Evolutionary conservation across 30 jellyfish, hydroid and myxozoan species (phyloP), one percentile per base, ranked within the genome.

Genomic region (Pelagia noctiluca): DNA sequence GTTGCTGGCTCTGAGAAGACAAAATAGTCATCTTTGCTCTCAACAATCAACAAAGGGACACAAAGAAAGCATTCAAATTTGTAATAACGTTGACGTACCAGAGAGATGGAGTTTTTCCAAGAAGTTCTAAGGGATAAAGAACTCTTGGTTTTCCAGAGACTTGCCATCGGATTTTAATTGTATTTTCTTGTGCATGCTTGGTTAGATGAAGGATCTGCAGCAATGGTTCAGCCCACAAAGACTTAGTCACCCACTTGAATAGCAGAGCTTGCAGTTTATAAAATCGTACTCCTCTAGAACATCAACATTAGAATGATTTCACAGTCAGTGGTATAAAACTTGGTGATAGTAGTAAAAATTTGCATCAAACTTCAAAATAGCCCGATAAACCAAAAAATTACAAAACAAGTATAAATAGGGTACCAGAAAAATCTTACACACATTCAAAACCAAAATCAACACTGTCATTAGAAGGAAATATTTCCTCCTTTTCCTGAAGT

Each of bases 91-190:
- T 19, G 54, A 30, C 67, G 2, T 64, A 80, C 90, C 90, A 64
- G 12, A 80, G 42, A 0, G 90, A 24, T 3, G 84, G 90, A 63
- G 90, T 25, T 35, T 62, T 80, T 36, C 84, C 84, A 13, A 80
- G 25, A 38, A 80, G 35, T 33, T 26, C 24, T 34, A 80, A 23
- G 22, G 83, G 90, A 52, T 24, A 80, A 29, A 80, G 54, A 33
- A 80, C 47, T 32, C 79, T 80, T 46, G 84, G 83, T 36, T 53
- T 80, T 54, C 90, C 90, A 80, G 71, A 48, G 26, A 68, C 34
- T 34, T 63, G 77, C 90, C 90, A 80, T 80, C 90, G 64, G 47
- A 80, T 52, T 69, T 46, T 65, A 34, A 80, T 80, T 50, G 90
- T 52, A 37, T 60, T 80, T 5, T 80, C 90, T 66, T 80, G 71